Evolutionary conservation across 2,113 vertebrate species (phyloP), one percentile per base, ranked within the genome.

Genomic region (Poecilia latipinna): DNA sequence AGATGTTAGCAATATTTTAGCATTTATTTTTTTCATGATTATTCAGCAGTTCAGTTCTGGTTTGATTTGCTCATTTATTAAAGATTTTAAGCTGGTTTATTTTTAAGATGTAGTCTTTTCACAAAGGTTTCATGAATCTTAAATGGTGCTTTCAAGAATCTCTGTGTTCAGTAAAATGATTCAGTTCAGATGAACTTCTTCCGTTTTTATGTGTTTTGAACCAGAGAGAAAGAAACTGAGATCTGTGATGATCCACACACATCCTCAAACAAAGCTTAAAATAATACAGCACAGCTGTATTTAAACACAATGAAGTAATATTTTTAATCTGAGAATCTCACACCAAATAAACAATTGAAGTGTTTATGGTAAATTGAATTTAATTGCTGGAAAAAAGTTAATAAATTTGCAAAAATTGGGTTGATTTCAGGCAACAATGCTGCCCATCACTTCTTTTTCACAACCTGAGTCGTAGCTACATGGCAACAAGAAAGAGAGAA

Each of bases 381-480:
- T 8, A 17, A 57, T 57, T 11, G 7, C 6, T 22, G 51, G 2
- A n/a, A 57, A 57, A 57, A 22, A 54, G 51, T 54, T 54, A 1
- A 24, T 8, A 19, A 54, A 54, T 2, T 22, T 54, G 51, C 7
- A 54, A 24, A 57, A 57, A 54, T 8, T 3, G 8, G 51, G 51
- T 2, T 24, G 22, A 57, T 57, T 57, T 57, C 84, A 87, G 81
- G 72, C 48, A 82, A 76, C 78, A 74, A 87, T 91, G 89, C 86
- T 89, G 81, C 87, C 72, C 48, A 19, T 32, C 6, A 0, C 28
- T 72, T 77, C 67, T 80, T 44, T 68, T 83, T 76, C 72, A 22
- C 74, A 75, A 74, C 77, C 0, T 92, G 93, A 94, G 90, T 93
- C 93, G 94, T 87, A 44, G 89, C 86, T 72, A 51, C 31, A 51